phyloP scores from a whole-genome alignment of 2,888 invertebrate genomes.

The Lottia scabra region DNA sequence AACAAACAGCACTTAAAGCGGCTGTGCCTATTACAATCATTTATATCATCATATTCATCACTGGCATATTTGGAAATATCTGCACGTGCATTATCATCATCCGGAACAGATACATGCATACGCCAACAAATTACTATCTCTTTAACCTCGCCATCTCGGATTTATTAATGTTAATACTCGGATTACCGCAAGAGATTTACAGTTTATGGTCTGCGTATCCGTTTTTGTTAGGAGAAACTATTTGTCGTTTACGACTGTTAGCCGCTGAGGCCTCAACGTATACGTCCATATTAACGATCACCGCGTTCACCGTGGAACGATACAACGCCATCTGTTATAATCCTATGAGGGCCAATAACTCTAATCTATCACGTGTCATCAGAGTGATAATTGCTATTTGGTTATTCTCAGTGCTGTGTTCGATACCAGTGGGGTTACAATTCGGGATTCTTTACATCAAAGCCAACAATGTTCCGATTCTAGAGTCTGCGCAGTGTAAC shows the following conservation, averaged over 20 bases:
- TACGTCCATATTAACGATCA: conserved; percentile 81
- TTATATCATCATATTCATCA: conserved; percentile 55
- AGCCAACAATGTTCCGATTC: conserved; percentile 67
- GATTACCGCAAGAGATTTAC: conserved; percentile 85
- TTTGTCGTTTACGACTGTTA: conserved; percentile 82
- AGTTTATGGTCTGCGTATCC: conserved; percentile 66
- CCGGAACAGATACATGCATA: conserved; percentile 59
- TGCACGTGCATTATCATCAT: conserved; percentile 58
- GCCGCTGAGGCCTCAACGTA: conserved; percentile 83
- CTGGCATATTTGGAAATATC: conserved; percentile 59
- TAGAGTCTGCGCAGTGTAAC: conserved; percentile 75
- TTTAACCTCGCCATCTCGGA: conserved; percentile 89
- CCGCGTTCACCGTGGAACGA: conserved; percentile 88
- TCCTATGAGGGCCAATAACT: conserved; percentile 83
- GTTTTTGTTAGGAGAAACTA: conserved; percentile 78
- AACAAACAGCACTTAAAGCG: conserved; percentile 39
- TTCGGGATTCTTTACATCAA: conserved; percentile 76
- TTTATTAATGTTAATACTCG: conserved; percentile 81
- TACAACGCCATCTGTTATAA: conserved; percentile 90
- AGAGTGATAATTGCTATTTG: conserved; percentile 85
- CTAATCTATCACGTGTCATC: conserved; percentile 85
- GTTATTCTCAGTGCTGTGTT: conserved; percentile 78
- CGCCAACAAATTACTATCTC: conserved; percentile 80
- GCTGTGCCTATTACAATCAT: conserved; percentile 53
- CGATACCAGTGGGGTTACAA: conserved; percentile 78